Conservation (phyloP, 2,113 vertebrate species). For the Xenopus laevis region DNA sequence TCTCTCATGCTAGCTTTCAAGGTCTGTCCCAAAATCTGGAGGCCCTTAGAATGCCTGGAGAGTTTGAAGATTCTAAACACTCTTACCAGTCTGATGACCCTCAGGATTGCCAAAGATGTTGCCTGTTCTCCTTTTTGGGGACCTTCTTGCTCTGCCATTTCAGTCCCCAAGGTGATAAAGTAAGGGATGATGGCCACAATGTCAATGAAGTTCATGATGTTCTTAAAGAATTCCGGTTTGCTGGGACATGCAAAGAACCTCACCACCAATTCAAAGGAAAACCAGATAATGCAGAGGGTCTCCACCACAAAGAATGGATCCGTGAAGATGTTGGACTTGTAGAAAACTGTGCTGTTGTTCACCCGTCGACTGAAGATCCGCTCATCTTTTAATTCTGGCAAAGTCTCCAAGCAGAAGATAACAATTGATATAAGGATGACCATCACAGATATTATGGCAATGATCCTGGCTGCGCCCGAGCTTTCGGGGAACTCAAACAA, state of each 20-base stretch:
- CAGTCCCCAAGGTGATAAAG: slow-evolving; percentile 95
- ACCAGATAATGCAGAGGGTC: slow-evolving; percentile 97
- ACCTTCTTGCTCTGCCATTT: slow-evolving; percentile 87
- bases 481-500: slow-evolving; percentile 96
- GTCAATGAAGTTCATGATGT: slow-evolving; percentile 99
- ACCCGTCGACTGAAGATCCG: slow-evolving; percentile 66
- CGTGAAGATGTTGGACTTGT: slow-evolving; percentile 83
- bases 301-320: slow-evolving; percentile 97
- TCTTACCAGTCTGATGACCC: slow-evolving; percentile 95
- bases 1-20: slow-evolving; percentile 98
- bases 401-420: slow-evolving; percentile 95
- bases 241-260: slow-evolving; percentile 95
- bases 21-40: slow-evolving; percentile 96
- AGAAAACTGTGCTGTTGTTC: slow-evolving; percentile 79
- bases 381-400: slow-evolving; percentile 89
- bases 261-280: slow-evolving; percentile 94
- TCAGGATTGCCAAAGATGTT: slow-evolving; percentile 93
- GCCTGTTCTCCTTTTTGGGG: slow-evolving; percentile 89
- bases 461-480: slow-evolving; percentile 88
- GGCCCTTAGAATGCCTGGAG: slow-evolving; percentile 95
- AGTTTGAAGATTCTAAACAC: slow-evolving; percentile 98
- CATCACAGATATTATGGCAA: slow-evolving; percentile 95
- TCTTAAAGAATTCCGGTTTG: slow-evolving; percentile 94
- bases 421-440: slow-evolving; percentile 98
- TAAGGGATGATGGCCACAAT: slow-evolving; percentile 97